Base-by-base conservation (phyloP, 2,797 vertebrate species). In the Stomatorhinus walkeri region DNA sequence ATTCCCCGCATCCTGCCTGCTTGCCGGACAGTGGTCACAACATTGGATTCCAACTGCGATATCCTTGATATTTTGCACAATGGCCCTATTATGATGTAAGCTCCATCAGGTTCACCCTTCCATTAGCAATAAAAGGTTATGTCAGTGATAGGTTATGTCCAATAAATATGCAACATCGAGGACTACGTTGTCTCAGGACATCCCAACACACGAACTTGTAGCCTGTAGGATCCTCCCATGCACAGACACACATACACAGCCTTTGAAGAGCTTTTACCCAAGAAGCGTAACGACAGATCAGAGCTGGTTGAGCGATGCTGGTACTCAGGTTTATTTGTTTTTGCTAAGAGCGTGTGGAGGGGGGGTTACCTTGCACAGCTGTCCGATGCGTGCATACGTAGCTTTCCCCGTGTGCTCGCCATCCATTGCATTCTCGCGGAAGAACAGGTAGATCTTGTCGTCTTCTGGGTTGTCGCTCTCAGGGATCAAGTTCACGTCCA, bases 401-500 rank as follows among this genome's bases (percentile, higher is more conserved):
- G 98, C 98, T 94, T 99, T 99, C 92, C 98, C 98, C 22, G 96
- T 96, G 90, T 98, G 97, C 89, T 99, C 98, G 87, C 98, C 98
- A 88, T 99, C 98, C 86, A 99, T 98, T 0, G 98, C 98, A 5
- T 97, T 99, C 94, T 99, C 98, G 90, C 98, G 96, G 93, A 99
- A 99, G 96, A 99, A 98, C 92, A 99, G 95, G 94, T 99, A 99
- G 89, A 99, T 96, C 96, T 99, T 99, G 93, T 99, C 98, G 72
- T 99, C 98, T 93, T 99, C 98, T 79, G 97, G 97, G 90, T 99
- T 99, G 94, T 99, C 98, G 0, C 97, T 99, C 93, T 99, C 98
- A 19, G 98, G 97, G 91, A 99, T 97, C 91, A 96, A 95, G 91
- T 99, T 96, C 87, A 97, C 96, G 46, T 97, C 95, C 87, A 99